Evolutionary conservation across 2,888 invertebrate genomes (phyloP), one percentile per base, ranked within the genome.

Genomic region (Epinotia demarniana): DNA sequence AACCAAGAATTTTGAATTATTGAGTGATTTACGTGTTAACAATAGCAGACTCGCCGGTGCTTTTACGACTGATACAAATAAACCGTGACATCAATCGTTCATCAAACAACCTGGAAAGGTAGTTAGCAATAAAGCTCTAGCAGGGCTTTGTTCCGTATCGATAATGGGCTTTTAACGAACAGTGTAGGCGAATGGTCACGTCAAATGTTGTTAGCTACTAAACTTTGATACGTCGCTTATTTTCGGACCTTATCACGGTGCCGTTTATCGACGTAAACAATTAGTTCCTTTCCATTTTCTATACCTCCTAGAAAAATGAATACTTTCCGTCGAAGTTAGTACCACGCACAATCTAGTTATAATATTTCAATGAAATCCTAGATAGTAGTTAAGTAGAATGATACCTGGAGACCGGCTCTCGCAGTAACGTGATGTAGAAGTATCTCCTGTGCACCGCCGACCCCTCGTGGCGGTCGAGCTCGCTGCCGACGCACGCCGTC

Each of bases 351-450:
- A 53, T 6, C 53, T 53, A 53, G 16, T 16, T 33, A 33, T 33
- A 9, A 39, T 39, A 39, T 33, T 33, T 2, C 33, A 33, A 46
- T 46, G 1, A 12, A 46, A 53, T 53, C n/a, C 53, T 53, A 53
- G 8, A 53, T n/a, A n/a, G 8, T 0, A 61, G 16, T 61, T n/a
- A 2, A 23, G 27, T 27, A 13, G 23, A 53, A n/a, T 18, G 79
- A 80, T 79, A 94, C 90, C 96, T 96, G 72, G 97, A 96, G 60
- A 99, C 97, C 0, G 99, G 99, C 86, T 99, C 98, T 78, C 99
- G 95, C 67, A 99, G 95, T 79, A 99, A 95, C 6, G 99, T 99
- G 81, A 99, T 98, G 94, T 99, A 99, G 94, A 99, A 99, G 92
- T 99, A 99, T 84, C 99, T 96, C 84, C 98, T 94, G 85, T 97